These are phyloP conservation scores for Heteromyza rotundicornis DNA, from an alignment of 2,888 invertebrate genomes.

Conservation along the genomic window DNA sequence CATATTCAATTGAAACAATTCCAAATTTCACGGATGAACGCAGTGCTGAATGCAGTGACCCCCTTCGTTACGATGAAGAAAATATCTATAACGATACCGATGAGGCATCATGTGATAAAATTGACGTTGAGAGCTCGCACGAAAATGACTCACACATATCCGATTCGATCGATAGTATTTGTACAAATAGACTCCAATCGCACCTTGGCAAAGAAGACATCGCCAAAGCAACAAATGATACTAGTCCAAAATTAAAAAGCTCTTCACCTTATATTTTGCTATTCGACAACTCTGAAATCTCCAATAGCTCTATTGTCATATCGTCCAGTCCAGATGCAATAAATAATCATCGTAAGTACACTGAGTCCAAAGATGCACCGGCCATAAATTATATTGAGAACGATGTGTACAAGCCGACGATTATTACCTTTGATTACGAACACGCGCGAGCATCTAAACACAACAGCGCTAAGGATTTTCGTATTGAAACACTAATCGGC, in stretches of 20 bases:
- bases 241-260: constrained; percentile 28
- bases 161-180: constrained; percentile 58
- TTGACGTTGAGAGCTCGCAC: constrained; percentile 61
- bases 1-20: constrained; percentile 38
- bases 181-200: constrained; percentile 49
- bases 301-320: constrained; percentile 46
- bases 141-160: constrained; percentile 60
- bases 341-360: constrained; percentile 31
- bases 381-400: constrained; percentile 24
- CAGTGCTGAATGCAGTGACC: constrained; percentile 33
- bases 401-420: constrained; percentile 39
- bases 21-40: constrained; percentile 20
- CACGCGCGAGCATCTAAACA: constrained; percentile 48
- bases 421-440: constrained; percentile 48
- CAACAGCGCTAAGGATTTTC: constrained; percentile 60
- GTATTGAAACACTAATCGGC: constrained; percentile 62
- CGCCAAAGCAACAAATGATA: not conserved
- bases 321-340: constrained; percentile 47
- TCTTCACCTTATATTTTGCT: constrained; percentile 48
- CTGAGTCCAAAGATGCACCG: constrained; percentile 28
- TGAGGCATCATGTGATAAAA: constrained; percentile 59
- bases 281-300: constrained; percentile 53
- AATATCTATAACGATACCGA: constrained; percentile 50
- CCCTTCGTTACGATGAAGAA: constrained; percentile 36
- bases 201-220: constrained; percentile 36